Evolutionary conservation across 1,140 invertebrate genomes (phyloP), one percentile per base, ranked within the genome.

Genomic region (Aricia agestis): DNA sequence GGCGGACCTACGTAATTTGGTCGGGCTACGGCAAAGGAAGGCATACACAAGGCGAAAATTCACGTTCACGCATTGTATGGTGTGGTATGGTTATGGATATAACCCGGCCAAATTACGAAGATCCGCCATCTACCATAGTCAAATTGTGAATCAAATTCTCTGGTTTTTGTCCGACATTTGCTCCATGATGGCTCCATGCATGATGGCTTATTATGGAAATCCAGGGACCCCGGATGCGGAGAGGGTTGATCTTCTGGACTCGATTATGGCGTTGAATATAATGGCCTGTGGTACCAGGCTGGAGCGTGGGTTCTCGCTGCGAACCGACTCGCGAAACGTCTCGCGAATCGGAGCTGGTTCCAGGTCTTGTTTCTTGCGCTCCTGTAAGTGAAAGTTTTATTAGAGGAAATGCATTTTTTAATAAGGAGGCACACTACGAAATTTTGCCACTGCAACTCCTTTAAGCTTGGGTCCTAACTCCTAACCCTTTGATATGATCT

Each of bases 271-370:
- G 58, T 73, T 73, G 65, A 67, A 69, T 31, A 73, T 69, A n/a
- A 70, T 61, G 2, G 68, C 65, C 42, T 73, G 72, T 6, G 72
- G 72, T 32, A 67, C 72, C 6, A 73, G 32, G 36, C 72, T 73
- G 7, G 72, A 57, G 19, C 72, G 52, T 9, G 63, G 59, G 59
- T 63, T 18, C 59, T 63, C 59, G 17, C 18, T 63, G 18, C 17
- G 59, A 9, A 63, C 9, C 0, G 59, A 63, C 2, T 63, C 59
- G 1, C 59, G 17, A 18, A n/a, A n/a, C n/a, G n/a, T n/a, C n/a
- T n/a, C n/a, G 17, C 59, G n/a, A n/a, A n/a, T n/a, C 6, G 18
- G 19, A 2, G 41, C 10, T n/a, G 59, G 58, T 18, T 41, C 52
- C n/a, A 57, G 25, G 31, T 6, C n/a, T 13, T 63, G 18, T 13